A percentile compares a stretch with the other conserved stretches of the same genome.
phyloP scores from a whole-genome alignment of 2,888 invertebrate species.

The Aporophyla nigra region DNA sequence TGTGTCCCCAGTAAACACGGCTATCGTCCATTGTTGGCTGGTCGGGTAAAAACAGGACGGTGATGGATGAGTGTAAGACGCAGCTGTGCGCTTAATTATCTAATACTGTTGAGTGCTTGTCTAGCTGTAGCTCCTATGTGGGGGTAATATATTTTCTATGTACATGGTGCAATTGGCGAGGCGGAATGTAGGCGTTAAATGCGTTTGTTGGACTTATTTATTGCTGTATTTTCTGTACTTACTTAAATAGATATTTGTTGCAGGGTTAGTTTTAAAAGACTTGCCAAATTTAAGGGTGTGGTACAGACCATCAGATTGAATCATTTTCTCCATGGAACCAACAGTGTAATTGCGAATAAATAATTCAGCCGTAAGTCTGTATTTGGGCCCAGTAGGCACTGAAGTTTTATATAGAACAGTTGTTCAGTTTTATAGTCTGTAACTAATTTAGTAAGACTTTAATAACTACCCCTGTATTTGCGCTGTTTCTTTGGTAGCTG shows the following conservation, averaged over 20 bases:
- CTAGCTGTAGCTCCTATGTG: slow-evolving; percentile 34
- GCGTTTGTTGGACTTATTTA: slow-evolving; percentile 35
- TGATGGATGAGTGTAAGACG: slow-evolving; percentile 67
- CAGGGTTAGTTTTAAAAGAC: too few relatives aligned
- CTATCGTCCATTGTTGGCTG: slow-evolving; percentile 31
- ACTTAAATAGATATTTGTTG: background rate
- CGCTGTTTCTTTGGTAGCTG: background rate
- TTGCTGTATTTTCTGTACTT: slow-evolving; percentile 36
- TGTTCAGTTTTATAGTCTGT: too few relatives aligned
- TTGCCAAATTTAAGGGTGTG: too few relatives aligned
- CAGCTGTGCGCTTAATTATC: slow-evolving; percentile 70
- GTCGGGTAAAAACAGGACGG: slow-evolving; percentile 54
- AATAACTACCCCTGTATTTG: background rate
- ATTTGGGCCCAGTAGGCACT: too few relatives aligned
- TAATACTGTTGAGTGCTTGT: slow-evolving; percentile 63
- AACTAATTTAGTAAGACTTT: too few relatives aligned
- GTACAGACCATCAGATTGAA: too few relatives aligned
- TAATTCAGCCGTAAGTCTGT: too few relatives aligned
- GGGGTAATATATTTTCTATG: slow-evolving; percentile 47
- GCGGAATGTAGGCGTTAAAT: slow-evolving; percentile 30
- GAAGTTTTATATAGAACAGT: too few relatives aligned
- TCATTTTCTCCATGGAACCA: too few relatives aligned
- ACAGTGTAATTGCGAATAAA: too few relatives aligned
- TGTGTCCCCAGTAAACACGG: slow-evolving; percentile 19
- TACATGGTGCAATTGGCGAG: slow-evolving; percentile 36